Percentiles rank a stretch among this genome's conserved stretches.
phyloP scores from a whole-genome alignment of 1,140 invertebrate genomes.

The Pseudomyrmex flavicornis region DNA sequence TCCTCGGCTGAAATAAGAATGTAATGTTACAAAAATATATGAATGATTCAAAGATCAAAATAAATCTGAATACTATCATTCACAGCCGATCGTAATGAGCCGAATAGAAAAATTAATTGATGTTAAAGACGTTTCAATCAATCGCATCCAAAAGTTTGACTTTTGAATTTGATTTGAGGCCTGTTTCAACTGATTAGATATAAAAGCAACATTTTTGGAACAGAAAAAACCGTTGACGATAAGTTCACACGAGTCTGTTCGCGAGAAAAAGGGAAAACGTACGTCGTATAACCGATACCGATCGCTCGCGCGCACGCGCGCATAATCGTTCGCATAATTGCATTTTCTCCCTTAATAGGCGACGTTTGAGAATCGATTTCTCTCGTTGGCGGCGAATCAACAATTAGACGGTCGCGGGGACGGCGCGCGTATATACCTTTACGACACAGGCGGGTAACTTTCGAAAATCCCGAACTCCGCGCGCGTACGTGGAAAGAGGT shows the following conservation, averaged over 20 bases:
- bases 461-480: constrained; percentile 67
- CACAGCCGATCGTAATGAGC: no score
- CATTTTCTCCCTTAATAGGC: constrained; percentile 66
- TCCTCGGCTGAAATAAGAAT: no score
- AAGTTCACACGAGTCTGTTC: not conserved
- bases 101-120: no score
- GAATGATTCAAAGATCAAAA: no score
- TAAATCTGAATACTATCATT: no score
- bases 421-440: constrained; percentile 15
- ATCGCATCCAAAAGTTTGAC: no score
- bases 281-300: constrained; percentile 16
- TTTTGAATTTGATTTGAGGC: no score
- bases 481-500: not conserved
- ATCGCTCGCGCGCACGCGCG: not conserved
- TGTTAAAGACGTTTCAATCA: no score
- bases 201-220: not conserved
- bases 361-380: constrained; percentile 64
- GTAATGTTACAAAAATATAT: no score
- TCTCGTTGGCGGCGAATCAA: constrained; percentile 50
- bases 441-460: constrained; percentile 40
- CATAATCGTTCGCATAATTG: constrained; percentile 67
- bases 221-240: not conserved
- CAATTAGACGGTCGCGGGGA: constrained; percentile 45
- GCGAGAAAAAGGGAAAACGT: constrained; percentile 40
- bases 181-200: no score